Conservation (phyloP, 2,113 vertebrate genomes). For the Spizaetus ornatus region DNA sequence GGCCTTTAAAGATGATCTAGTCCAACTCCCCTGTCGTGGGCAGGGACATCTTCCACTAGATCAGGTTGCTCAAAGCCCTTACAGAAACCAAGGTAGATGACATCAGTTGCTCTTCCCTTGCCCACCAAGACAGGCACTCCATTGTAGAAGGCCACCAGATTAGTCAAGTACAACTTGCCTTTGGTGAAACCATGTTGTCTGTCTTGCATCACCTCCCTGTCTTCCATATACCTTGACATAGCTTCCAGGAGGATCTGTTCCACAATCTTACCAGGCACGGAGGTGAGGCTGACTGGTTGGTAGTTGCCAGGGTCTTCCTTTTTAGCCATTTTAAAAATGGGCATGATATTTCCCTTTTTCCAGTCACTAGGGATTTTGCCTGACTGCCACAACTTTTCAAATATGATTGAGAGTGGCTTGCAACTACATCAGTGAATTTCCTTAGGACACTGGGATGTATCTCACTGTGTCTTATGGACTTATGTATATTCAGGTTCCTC, state of each 20-base stretch:
- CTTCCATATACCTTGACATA: neutral
- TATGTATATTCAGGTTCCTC: neutral
- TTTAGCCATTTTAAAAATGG: neutral
- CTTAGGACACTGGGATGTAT: neutral
- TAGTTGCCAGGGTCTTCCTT: neutral
- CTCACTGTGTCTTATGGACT: neutral
- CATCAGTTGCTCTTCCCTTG: neutral
- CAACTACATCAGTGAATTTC: neutral
- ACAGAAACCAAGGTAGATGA: neutral
- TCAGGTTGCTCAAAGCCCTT: neutral
- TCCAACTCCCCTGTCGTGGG: neutral
- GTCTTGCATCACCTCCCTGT: neutral
- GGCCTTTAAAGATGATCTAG: neutral
- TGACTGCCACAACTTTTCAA: neutral
- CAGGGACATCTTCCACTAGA: neutral
- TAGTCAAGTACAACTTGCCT: neutral
- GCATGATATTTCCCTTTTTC: too few relatives aligned
- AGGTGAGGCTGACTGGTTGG: too few relatives aligned
- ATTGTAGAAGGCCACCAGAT: neutral
- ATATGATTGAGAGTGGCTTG: neutral
- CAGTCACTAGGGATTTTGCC: neutral
- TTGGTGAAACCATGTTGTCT: neutral
- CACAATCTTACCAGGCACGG: neutral
- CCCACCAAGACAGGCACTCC: neutral
- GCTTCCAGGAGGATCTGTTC: neutral